phyloP scores from a whole-genome alignment of 2,888 invertebrate genomes.

The Tinea trinotella region DNA sequence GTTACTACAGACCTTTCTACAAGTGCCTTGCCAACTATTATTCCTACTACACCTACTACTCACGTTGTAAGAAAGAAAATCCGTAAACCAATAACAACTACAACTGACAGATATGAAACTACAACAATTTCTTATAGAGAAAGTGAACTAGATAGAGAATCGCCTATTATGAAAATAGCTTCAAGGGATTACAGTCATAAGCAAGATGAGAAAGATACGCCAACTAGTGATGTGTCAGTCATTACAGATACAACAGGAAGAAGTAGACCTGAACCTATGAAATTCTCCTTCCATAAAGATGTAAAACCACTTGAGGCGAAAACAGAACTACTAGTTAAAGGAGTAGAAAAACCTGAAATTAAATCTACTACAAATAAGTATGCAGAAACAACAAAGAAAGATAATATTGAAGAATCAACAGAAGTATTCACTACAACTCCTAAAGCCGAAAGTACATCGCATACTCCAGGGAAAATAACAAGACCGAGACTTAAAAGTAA shows the following conservation, averaged over 20 bases:
- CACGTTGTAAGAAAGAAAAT: constrained; percentile 53
- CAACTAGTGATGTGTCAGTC: constrained; percentile 62
- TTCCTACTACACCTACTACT: constrained; percentile 57
- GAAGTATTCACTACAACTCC: constrained; percentile 41
- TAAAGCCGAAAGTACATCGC: constrained; percentile 42
- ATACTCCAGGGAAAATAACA: constrained; percentile 37
- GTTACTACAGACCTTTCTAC: constrained; percentile 58
- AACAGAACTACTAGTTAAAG: neutral
- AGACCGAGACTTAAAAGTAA: constrained; percentile 63
- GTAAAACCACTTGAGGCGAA: constrained; percentile 58
- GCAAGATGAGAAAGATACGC: constrained; percentile 68
- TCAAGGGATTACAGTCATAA: constrained; percentile 61
- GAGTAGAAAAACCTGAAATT: constrained; percentile 25
- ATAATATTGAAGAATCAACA: constrained; percentile 24
- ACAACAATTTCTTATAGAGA: constrained; percentile 42
- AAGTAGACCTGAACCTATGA: constrained; percentile 31
- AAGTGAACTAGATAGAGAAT: constrained; percentile 48
- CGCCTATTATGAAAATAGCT: constrained; percentile 68
- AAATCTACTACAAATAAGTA: neutral
- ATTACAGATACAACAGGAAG: constrained; percentile 42
- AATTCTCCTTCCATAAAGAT: constrained; percentile 62
- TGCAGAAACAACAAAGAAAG: constrained; percentile 9
- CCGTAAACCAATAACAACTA: constrained; percentile 45
- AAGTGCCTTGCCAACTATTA: constrained; percentile 58
- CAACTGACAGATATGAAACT: constrained; percentile 45